phyloP scores from a whole-genome alignment of 2,113 vertebrate species.

The Albula goreensis region DNA sequence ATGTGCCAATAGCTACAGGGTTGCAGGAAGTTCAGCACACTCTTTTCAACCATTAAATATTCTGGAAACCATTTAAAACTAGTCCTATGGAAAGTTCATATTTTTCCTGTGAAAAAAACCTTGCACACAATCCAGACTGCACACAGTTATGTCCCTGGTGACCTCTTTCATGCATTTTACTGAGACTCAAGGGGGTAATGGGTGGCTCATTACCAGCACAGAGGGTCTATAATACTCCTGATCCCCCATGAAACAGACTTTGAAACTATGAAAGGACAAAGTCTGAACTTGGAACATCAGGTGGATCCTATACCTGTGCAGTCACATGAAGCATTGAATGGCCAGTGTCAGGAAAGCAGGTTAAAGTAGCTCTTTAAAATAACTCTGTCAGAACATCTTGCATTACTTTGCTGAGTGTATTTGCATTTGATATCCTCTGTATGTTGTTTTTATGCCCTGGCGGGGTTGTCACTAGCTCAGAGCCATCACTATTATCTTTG shows the following conservation, averaged over 20 bases:
- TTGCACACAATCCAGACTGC: not conserved
- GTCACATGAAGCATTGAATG: not conserved
- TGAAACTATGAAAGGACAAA: conserved; percentile 9
- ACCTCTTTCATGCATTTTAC: conserved; percentile 9
- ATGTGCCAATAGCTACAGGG: not conserved
- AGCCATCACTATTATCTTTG: not conserved
- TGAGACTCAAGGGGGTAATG: not conserved
- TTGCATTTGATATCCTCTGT: not conserved
- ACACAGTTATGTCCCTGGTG: not conserved
- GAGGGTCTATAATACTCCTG: not conserved
- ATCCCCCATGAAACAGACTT: not conserved
- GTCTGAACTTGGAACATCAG: not conserved
- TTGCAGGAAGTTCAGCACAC: not conserved
- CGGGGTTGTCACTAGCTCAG: not conserved
- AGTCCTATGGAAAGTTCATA: not conserved
- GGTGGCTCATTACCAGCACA: not conserved
- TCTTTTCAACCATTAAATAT: not conserved
- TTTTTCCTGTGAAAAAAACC: conserved; percentile 1
- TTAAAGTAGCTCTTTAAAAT: not conserved
- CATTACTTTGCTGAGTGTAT: not conserved
- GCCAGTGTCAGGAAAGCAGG: not conserved
- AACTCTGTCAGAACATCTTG: not conserved
- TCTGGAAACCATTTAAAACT: not conserved
- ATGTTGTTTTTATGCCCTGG: not conserved
- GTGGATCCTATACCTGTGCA: not conserved